phyloP scores from a whole-genome alignment of 1,140 invertebrate species.

The Micrasema minimum region DNA sequence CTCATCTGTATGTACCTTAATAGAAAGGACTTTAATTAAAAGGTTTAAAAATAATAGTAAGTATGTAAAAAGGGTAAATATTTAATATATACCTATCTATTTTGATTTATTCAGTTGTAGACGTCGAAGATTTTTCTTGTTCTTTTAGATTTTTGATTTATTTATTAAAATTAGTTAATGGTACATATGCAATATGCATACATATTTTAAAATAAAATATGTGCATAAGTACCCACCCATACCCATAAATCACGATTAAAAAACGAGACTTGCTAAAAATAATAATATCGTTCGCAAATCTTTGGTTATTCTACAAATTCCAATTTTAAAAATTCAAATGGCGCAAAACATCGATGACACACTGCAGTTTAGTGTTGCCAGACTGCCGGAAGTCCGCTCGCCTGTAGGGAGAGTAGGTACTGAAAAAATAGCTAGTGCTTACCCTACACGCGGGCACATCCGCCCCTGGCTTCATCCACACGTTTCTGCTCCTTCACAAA shows the following conservation, averaged over 20 bases:
- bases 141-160: too few relatives aligned
- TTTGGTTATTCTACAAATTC: neutral
- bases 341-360: conserved; percentile 19
- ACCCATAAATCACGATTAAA: neutral
- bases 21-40: too few relatives aligned
- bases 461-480: neutral
- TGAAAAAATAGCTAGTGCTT: too few relatives aligned
- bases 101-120: too few relatives aligned
- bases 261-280: neutral
- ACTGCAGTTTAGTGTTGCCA: too few relatives aligned
- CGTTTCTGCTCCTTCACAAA: neutral
- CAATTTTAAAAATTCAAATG: neutral
- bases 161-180: neutral
- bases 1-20: too few relatives aligned
- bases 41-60: too few relatives aligned
- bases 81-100: too few relatives aligned
- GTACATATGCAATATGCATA: neutral
- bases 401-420: neutral
- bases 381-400: conserved; percentile 27
- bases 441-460: conserved; percentile 7
- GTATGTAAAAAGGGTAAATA: too few relatives aligned
- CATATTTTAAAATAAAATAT: neutral
- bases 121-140: too few relatives aligned
- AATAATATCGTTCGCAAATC: neutral
- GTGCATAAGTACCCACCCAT: too few relatives aligned